Conservation (phyloP, 1,140 invertebrate genomes). For the Heterodera schachtii region DNA sequence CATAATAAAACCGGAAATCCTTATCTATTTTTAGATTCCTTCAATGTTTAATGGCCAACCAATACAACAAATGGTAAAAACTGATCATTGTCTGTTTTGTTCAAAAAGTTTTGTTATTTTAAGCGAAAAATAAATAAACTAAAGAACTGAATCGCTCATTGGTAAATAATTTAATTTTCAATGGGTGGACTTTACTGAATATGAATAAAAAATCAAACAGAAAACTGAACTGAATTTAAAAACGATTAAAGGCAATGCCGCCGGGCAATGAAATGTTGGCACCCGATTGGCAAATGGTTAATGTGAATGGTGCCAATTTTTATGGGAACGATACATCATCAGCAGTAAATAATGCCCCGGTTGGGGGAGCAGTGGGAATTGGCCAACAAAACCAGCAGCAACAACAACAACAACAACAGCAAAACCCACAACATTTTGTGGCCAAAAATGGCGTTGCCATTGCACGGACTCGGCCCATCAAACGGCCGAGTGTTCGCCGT, state of each 20-base stretch:
- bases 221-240: too few species aligned
- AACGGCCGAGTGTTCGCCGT: not conserved
- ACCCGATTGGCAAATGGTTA: not conserved
- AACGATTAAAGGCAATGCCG: too few species aligned
- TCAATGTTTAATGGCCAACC: not conserved
- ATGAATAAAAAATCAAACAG: too few species aligned
- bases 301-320: conserved; percentile 10
- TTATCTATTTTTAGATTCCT: not conserved
- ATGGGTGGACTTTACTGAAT: too few species aligned
- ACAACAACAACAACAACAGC: not conserved
- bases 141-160: too few species aligned
- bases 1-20: too few species aligned
- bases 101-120: too few species aligned
- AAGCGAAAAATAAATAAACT: too few species aligned
- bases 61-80: not conserved
- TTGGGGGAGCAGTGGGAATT: not conserved
- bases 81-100: too few species aligned
- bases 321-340: not conserved
- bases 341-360: not conserved
- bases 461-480: not conserved
- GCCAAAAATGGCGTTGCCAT: not conserved
- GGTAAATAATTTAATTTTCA: too few species aligned
- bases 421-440: not conserved
- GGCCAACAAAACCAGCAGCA: not conserved
- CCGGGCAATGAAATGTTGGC: too few species aligned